Evolutionary conservation across 1,140 invertebrate species (phyloP), one percentile per base, ranked within the genome.

Genomic region (Phthorimaea operculella): DNA sequence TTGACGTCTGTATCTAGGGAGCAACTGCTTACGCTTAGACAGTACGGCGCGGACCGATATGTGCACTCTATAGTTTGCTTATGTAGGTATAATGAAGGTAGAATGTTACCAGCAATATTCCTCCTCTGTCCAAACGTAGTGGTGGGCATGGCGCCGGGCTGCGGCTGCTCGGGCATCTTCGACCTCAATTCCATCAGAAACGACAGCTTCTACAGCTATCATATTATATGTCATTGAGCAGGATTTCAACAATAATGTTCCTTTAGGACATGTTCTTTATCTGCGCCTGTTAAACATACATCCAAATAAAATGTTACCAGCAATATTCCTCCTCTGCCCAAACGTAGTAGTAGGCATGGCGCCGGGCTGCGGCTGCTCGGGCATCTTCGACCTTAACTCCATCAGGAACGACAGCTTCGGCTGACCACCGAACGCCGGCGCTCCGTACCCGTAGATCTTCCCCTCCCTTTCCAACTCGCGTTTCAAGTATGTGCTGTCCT

Each of bases 151-250:
- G 64, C 68, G 58, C 72, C 72, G 1, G 74, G 45, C 12, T 70
- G 72, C 3, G 85, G 85, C 51, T 85, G 81, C 51, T 87, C 87
- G 0, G 88, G 88, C 59, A 90, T 74, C 66, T 79, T 88, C 16
- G 86, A 85, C 58, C 89, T 87, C 36, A 90, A 68, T 63, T 90
- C 89, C 66, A 86, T 85, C 16, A 90, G 66, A 52, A 90, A 90
- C 3, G 78, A 83, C 21, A 83, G 67, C 64, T 85, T 87, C 17
- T 80, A 85, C 53, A 78, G 78, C n/a, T n/a, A n/a, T n/a, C n/a
- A n/a, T n/a, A n/a, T n/a, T n/a, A n/a, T n/a, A n/a, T n/a, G n/a
- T n/a, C n/a, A n/a, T n/a, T n/a, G n/a, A n/a, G n/a, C n/a, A n/a
- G n/a, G n/a, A n/a, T n/a, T n/a, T n/a, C n/a, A n/a, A n/a, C n/a